Evolutionary conservation across 2,797 vertebrate species (phyloP).

Genomic region (Melanotaenia trifasciata): DNA sequence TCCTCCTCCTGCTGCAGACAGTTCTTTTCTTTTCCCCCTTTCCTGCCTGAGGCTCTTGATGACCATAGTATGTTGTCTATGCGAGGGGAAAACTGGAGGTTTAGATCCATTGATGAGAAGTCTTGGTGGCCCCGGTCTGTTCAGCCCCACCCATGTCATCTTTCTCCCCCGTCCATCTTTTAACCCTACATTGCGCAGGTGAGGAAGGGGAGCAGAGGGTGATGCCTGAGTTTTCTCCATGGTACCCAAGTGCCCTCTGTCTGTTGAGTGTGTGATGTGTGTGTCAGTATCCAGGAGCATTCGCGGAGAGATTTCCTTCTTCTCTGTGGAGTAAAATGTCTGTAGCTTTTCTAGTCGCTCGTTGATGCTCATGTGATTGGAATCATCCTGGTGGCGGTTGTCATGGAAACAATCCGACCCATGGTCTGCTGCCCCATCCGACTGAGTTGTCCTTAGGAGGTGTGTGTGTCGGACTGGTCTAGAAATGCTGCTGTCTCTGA

Average conservation of each 20-base stretch:
- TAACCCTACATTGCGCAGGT: slow-evolving; percentile 68
- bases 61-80: slow-evolving; percentile 79
- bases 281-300: slow-evolving; percentile 71
- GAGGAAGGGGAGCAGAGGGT: slow-evolving; percentile 75
- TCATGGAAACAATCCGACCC: slow-evolving; percentile 62
- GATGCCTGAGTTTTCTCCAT: slow-evolving; percentile 61
- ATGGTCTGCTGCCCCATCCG: slow-evolving; percentile 65
- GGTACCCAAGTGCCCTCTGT: slow-evolving; percentile 56
- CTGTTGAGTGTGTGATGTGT: slow-evolving; percentile 34
- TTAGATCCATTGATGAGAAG: slow-evolving; percentile 79
- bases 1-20: slow-evolving; percentile 61
- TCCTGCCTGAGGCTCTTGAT: slow-evolving; percentile 81
- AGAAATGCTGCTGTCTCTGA: slow-evolving; percentile 56
- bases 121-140: slow-evolving; percentile 64
- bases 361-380: slow-evolving; percentile 60
- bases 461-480: slow-evolving; percentile 59
- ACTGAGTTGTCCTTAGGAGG: slow-evolving; percentile 66
- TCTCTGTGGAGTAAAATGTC: slow-evolving; percentile 68
- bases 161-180: slow-evolving; percentile 80
- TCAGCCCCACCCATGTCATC: slow-evolving; percentile 79
- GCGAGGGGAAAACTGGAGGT: slow-evolving; percentile 72
- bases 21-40: slow-evolving; percentile 78
- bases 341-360: slow-evolving; percentile 76
- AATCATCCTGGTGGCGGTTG: slow-evolving; percentile 49
- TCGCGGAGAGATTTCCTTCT: slow-evolving; percentile 74